Percentiles rank a stretch among this genome's conserved stretches.
phyloP scores from a whole-genome alignment of 1,140 invertebrate genomes.

The Nasonia vitripennis region DNA sequence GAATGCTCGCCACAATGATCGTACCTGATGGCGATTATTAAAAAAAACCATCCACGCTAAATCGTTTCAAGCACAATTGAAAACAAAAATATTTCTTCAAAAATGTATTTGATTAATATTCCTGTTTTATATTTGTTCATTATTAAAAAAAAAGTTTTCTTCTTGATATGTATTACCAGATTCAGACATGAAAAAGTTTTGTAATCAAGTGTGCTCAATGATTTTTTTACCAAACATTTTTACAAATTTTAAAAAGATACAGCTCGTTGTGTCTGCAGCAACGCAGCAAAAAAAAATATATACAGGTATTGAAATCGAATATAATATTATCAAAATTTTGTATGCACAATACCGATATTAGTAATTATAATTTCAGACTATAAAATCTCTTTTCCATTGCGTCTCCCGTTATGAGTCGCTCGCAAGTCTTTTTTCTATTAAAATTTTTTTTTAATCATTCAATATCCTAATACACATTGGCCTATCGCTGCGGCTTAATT shows the following conservation, averaged over 20 bases:
- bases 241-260: background rate
- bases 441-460: background rate
- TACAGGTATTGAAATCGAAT: background rate
- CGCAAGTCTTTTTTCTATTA: background rate
- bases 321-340: background rate
- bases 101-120: too few relatives aligned
- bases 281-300: background rate
- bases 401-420: background rate
- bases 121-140: too few relatives aligned
- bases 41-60: background rate
- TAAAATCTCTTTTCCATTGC: constrained; percentile 35
- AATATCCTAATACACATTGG: background rate
- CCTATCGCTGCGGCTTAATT: background rate
- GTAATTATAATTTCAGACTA: constrained; percentile 27
- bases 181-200: background rate
- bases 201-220: background rate
- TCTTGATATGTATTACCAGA: too few relatives aligned
- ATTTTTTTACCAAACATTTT: background rate
- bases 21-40: background rate
- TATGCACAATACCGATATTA: background rate
- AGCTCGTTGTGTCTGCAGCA: background rate
- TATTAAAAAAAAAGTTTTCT: too few relatives aligned
- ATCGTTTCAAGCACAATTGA: background rate
- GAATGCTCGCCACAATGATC: background rate
- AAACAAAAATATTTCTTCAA: background rate